phyloP scores from a whole-genome alignment of 2,797 vertebrate species.

The Streptopelia turtur region DNA sequence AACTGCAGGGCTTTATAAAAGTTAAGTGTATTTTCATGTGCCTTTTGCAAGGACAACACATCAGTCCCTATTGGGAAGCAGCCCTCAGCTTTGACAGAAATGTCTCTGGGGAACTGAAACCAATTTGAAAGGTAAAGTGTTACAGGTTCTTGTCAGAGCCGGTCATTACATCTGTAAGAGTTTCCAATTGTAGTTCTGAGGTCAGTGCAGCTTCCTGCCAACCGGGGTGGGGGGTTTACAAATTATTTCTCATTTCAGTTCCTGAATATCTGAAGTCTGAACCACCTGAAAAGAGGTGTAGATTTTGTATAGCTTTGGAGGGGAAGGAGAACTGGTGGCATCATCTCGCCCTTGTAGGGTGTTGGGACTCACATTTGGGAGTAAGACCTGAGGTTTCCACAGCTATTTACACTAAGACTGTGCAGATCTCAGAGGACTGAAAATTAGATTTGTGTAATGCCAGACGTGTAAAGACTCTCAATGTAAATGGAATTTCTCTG shows the following conservation, averaged over 20 bases:
- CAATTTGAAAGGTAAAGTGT: not conserved
- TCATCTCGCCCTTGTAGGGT: not conserved
- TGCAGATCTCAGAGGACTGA: not conserved
- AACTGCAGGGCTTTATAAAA: not conserved
- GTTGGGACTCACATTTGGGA: not conserved
- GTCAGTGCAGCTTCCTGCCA: not conserved
- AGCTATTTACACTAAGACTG: not conserved
- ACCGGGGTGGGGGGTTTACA: not conserved
- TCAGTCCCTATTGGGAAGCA: not conserved
- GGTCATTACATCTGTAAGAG: not conserved
- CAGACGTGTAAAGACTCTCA: not conserved
- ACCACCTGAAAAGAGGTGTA: not conserved
- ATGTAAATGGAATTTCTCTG: not conserved
- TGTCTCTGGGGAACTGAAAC: conserved; percentile 26
- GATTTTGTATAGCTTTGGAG: not conserved
- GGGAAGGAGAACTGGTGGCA: not conserved
- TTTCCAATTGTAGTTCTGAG: not conserved
- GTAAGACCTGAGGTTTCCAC: not conserved
- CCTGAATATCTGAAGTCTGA: not conserved
- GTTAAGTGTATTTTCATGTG: not conserved
- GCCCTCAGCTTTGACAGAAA: not conserved
- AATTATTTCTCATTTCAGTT: not conserved
- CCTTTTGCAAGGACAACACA: conserved; percentile 29
- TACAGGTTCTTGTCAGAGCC: not conserved
- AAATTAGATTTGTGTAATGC: not conserved